phyloP scores from a whole-genome alignment of 2,797 vertebrate genomes.

The Enteromius argenteus region DNA sequence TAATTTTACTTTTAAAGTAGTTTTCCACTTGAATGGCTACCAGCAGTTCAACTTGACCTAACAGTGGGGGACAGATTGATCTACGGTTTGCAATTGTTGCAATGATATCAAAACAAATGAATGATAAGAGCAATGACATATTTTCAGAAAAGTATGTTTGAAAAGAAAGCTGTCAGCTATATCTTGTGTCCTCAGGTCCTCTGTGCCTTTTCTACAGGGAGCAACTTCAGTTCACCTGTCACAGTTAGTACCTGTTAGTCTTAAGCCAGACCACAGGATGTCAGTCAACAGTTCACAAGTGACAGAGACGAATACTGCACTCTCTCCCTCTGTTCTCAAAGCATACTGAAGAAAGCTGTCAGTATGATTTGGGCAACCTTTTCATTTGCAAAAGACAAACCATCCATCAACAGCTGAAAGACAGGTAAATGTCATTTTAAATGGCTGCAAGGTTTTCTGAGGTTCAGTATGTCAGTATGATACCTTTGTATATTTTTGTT shows the following conservation, averaged over 20 bases:
- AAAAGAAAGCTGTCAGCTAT: slow-evolving; percentile 31
- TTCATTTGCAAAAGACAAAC: slow-evolving; percentile 32
- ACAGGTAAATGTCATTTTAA: slow-evolving; percentile 14
- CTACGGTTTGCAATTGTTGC: slow-evolving; percentile 3
- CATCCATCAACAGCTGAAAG: slow-evolving; percentile 9
- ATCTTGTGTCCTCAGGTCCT: slow-evolving; percentile 40
- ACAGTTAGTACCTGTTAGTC: slow-evolving; percentile 52
- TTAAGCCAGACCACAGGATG: slow-evolving; percentile 35
- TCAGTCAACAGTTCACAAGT: slow-evolving; percentile 46
- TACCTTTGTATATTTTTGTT: background rate
- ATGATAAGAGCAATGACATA: background rate
- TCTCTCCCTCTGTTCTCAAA: slow-evolving; percentile 14
- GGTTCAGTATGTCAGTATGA: background rate
- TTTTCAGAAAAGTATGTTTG: slow-evolving; percentile 34
- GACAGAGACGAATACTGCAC: slow-evolving; percentile 41
- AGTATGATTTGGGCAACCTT: slow-evolving; percentile 38
- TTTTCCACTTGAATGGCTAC: slow-evolving; percentile 1
- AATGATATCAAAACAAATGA: slow-evolving; percentile 6
- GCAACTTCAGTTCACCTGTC: slow-evolving; percentile 57
- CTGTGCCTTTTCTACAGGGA: slow-evolving; percentile 50
- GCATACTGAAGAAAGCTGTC: slow-evolving; percentile 26
- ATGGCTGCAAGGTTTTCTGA: background rate
- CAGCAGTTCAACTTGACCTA: background rate
- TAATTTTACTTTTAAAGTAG: background rate
- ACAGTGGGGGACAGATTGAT: slow-evolving; percentile 2